These are phyloP conservation scores for Calliphora vomitoria DNA, from an alignment of 2,888 invertebrate species.

Conservation along the genomic window DNA sequence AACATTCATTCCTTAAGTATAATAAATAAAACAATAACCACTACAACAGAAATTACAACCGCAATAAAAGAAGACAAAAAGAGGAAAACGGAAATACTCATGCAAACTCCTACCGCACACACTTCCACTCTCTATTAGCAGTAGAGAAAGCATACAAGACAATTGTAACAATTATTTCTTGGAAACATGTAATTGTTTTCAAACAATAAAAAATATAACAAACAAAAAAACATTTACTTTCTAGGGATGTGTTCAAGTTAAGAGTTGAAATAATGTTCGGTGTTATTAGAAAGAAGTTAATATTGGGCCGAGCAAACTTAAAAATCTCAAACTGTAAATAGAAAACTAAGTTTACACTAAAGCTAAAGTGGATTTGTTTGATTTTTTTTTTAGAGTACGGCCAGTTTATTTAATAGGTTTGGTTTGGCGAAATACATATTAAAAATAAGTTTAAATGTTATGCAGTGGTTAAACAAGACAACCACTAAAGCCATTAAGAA, in stretches of 20 bases:
- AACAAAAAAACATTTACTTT: constrained; percentile 9
- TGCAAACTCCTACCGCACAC: constrained; percentile 15
- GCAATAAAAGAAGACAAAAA: constrained; percentile 47
- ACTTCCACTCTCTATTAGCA: constrained; percentile 11
- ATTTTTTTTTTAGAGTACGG: neutral
- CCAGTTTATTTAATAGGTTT: constrained; percentile 45
- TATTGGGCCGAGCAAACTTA: no score
- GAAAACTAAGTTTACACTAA: constrained; percentile 15
- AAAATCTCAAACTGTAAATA: constrained; percentile 38
- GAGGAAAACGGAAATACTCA: constrained; percentile 47
- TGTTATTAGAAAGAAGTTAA: neutral
- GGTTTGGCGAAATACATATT: neutral
- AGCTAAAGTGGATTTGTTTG: constrained; percentile 14
- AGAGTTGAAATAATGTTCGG: neutral
- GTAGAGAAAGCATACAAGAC: constrained; percentile 21
- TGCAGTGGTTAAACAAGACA: constrained; percentile 62
- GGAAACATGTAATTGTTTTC: constrained; percentile 71
- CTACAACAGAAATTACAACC: constrained; percentile 55
- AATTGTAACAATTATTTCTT: constrained; percentile 67
- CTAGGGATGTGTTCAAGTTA: constrained; percentile 46
- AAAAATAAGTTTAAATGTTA: constrained; percentile 46
- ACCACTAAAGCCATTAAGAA: constrained; percentile 64
- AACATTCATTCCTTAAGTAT: constrained; percentile 54
- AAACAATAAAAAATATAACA: constrained; percentile 25
- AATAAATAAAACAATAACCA: constrained; percentile 63